phyloP scores from a whole-genome alignment of 2,797 vertebrate species.

The Acrossocheilus wenchowensis region DNA sequence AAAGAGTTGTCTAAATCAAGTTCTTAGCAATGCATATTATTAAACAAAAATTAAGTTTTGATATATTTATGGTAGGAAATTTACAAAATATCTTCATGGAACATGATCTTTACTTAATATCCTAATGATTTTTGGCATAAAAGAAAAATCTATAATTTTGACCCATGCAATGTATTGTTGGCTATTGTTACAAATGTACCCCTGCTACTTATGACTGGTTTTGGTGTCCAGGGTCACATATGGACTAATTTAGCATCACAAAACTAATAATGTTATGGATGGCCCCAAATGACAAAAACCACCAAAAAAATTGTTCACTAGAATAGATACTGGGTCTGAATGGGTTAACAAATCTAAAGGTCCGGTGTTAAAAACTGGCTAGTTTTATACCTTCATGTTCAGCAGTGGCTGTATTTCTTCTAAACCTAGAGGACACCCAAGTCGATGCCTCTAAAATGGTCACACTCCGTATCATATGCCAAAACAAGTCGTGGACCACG shows the following conservation, averaged over 20 bases:
- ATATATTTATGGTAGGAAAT: too few species aligned
- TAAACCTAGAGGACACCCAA: conserved; percentile 55
- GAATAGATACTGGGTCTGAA: conserved; percentile 20
- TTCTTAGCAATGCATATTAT: too few species aligned
- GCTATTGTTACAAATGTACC: too few species aligned
- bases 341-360: background rate
- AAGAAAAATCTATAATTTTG: too few species aligned
- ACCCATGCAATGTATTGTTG: too few species aligned
- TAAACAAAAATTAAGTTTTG: background rate
- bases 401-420: conserved; percentile 48
- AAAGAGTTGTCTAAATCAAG: too few species aligned
- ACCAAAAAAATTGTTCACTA: background rate
- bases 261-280: background rate
- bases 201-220: too few species aligned
- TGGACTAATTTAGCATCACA: background rate
- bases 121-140: too few species aligned
- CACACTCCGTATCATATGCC: conserved; percentile 42
- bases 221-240: background rate
- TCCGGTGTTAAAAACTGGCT: conserved; percentile 36
- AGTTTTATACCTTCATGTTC: conserved; percentile 55
- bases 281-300: background rate
- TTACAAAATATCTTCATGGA: too few species aligned
- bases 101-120: too few species aligned
- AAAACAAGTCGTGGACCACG: conserved; percentile 39
- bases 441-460: conserved; percentile 45